Conservation (phyloP, 2,888 invertebrate species). For the Alviniconcha strummeri region DNA sequence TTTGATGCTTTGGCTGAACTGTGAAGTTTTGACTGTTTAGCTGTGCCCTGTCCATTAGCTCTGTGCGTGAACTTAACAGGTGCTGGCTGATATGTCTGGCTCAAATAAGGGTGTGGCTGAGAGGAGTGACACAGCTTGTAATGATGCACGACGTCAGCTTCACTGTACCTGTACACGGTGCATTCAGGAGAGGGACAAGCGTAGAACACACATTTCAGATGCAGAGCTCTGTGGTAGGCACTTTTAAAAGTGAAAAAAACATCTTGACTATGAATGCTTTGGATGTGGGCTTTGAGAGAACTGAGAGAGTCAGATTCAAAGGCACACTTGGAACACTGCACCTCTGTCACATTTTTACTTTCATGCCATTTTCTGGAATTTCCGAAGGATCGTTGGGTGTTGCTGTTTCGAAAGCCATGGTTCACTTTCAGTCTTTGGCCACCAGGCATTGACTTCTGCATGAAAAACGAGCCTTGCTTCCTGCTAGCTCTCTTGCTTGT, state of each 20-base stretch:
- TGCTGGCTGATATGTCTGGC: not conserved
- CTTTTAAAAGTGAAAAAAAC: not conserved
- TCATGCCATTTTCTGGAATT: not conserved
- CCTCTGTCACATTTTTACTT: not conserved
- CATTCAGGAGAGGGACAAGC: conserved; percentile 11
- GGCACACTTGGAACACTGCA: not conserved
- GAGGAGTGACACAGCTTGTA: not conserved
- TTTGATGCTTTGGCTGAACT: not conserved
- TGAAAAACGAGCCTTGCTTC: no score
- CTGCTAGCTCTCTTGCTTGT: no score
- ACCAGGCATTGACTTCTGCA: not conserved
- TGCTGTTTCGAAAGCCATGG: not conserved
- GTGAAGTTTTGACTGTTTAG: not conserved
- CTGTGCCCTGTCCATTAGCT: not conserved
- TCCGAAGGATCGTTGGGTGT: not conserved
- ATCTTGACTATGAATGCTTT: not conserved
- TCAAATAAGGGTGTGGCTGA: conserved; percentile 2
- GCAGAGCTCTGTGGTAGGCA: not conserved
- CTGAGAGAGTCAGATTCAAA: not conserved
- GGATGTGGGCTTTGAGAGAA: not conserved
- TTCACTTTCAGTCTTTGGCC: not conserved
- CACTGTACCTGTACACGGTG: not conserved
- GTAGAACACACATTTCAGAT: conserved; percentile 4
- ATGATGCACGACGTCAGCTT: not conserved
- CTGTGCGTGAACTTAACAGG: not conserved